Base-by-base conservation (phyloP, 2,888 invertebrate genomes). In the Cerastis rubricosa region DNA sequence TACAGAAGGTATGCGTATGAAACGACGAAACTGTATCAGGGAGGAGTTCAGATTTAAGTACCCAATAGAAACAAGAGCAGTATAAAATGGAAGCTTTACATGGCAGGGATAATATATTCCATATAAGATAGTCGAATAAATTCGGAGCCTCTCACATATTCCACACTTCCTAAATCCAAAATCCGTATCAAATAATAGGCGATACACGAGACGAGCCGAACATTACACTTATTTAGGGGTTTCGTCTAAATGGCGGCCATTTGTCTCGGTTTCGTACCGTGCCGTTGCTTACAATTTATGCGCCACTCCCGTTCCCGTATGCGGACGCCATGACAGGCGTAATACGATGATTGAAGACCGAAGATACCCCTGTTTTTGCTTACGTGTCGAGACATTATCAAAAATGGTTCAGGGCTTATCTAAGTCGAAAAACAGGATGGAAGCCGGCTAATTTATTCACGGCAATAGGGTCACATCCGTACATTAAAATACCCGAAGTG, bases 271-370 rank as follows among this genome's bases (percentile, higher is more conserved):
- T 78, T 29, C 78, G 72, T 82, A 81, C 57, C 57, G 54, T 54
- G 64, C 80, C 73, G 74, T 75, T 76, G 76, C 76, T 71, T 64
- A 78, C 71, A 74, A 84, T 86, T 75, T 82, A 88, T 88, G 76
- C 84, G 78, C 61, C 82, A 79, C 81, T 76, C 74, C 74, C 71
- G 85, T 57, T 63, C 61, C 76, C 72, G 64, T 74, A 74, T 83
- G 83, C 76, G 85, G 61, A 66, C 57, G 74, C 74, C 87, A 81
- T 86, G 87, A 86, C 83, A 81, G 59, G 81, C 79, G 63, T 81
- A 87, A 83, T 80, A 64, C 80, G 75, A 88, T 88, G 87, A 88
- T 87, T 81, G 83, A 87, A 83, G 74, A 74, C 79, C 68, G 67
- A 74, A 77, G 84, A 83, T 84, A 82, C 74, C 71, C 75, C 78